Conservation (phyloP, 1,140 invertebrate species). For the Zelostemma sp. region DNA sequence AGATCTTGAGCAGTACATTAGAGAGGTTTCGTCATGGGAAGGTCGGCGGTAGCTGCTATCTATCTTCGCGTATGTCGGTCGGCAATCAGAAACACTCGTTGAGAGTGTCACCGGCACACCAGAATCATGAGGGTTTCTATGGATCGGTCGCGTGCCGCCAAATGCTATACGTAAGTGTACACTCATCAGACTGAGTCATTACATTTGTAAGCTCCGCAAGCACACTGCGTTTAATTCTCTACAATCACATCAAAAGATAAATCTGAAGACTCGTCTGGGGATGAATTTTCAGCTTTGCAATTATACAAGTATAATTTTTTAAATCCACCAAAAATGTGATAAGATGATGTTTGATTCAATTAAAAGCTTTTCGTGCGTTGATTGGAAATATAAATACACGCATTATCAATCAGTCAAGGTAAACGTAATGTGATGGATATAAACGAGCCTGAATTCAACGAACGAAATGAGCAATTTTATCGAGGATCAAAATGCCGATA, state of each 20-base stretch:
- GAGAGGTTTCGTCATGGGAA: conserved; percentile 53
- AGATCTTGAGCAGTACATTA: conserved; percentile 55
- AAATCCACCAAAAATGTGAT: too few species aligned
- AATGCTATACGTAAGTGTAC: conserved; percentile 50
- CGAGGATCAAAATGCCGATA: not conserved
- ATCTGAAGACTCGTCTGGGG: conserved; percentile 20
- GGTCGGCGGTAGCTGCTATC: conserved; percentile 60
- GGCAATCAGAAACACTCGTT: conserved; percentile 68
- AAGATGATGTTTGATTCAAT: not conserved
- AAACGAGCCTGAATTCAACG: not conserved
- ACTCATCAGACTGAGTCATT: conserved; percentile 36
- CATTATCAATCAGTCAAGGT: conserved; percentile 14
- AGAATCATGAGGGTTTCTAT: conserved; percentile 61
- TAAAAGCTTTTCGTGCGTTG: not conserved
- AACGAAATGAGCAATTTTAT: not conserved
- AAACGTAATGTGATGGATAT: conserved; percentile 11
- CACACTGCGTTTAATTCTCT: conserved; percentile 43
- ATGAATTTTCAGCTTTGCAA: not conserved
- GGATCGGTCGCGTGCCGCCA: conserved; percentile 65
- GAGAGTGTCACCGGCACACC: conserved; percentile 63
- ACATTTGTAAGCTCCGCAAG: conserved; percentile 43
- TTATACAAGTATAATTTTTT: too few species aligned
- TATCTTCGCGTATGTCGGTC: conserved; percentile 61
- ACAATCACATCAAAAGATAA: conserved; percentile 47
- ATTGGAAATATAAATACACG: not conserved